phyloP scores from a whole-genome alignment of 2,888 invertebrate genomes.

The Oxystoma pomonae region DNA sequence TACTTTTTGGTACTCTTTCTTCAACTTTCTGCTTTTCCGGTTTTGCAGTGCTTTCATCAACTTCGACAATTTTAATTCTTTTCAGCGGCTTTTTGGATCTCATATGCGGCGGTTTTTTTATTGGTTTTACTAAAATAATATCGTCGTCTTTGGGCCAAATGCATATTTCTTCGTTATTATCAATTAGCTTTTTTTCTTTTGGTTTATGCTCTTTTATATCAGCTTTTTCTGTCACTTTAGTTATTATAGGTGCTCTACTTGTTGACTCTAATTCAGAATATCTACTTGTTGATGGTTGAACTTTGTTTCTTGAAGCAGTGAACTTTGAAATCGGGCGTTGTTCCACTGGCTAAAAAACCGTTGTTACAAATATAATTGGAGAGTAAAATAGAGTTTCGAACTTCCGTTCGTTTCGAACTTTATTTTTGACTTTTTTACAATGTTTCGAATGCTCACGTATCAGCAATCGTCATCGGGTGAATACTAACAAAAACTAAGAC shows the following conservation, averaged over 20 bases:
- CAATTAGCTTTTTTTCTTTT: conserved; percentile 37
- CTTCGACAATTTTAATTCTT: conserved; percentile 44
- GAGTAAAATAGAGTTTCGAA: too few species aligned
- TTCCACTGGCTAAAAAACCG: conserved; percentile 24
- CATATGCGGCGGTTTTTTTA: conserved; percentile 61
- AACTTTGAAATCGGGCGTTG: conserved; percentile 36
- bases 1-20: conserved; percentile 1
- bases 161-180: conserved; percentile 23
- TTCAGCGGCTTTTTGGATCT: conserved; percentile 61
- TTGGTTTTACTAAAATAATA: conserved; percentile 47
- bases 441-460: too few species aligned
- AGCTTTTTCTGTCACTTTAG: neutral
- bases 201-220: conserved; percentile 42
- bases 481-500: too few species aligned
- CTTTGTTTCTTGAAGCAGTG: conserved; percentile 36
- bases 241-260: conserved; percentile 3
- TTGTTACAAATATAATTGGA: too few species aligned
- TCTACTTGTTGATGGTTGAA: conserved; percentile 17
- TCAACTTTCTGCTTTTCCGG: conserved; percentile 24
- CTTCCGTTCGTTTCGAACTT: too few species aligned
- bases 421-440: too few species aligned
- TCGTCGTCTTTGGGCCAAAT: conserved; percentile 44
- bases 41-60: conserved; percentile 22
- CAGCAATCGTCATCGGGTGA: too few species aligned
- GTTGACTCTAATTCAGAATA: too few species aligned